These are phyloP conservation scores for Tragulus kanchil DNA, from an alignment of 2,113 vertebrate genomes.

Conservation along the genomic window DNA sequence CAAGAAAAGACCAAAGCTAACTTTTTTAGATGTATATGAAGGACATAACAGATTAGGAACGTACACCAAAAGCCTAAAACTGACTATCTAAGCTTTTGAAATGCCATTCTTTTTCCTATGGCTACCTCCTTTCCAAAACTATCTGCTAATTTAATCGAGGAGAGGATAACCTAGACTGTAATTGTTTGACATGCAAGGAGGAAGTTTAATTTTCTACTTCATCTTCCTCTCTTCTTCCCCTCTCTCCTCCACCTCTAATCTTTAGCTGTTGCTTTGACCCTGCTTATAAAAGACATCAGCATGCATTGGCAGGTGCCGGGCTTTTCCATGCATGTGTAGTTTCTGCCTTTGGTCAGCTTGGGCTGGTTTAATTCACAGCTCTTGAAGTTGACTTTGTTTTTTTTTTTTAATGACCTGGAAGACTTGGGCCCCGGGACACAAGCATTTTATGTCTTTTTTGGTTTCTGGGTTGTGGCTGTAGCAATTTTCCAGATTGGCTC, in stretches of 20 bases:
- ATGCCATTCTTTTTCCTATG: neutral
- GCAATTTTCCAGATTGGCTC: neutral
- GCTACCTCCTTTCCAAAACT: neutral
- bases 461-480: neutral
- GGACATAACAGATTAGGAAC: neutral
- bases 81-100: neutral
- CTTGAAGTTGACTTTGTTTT: neutral
- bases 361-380: neutral
- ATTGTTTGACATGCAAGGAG: neutral
- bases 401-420: neutral
- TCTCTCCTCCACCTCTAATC: fast-evolving
- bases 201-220: neutral
- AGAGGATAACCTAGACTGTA: neutral
- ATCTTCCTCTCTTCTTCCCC: neutral
- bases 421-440: neutral
- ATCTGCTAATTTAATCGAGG: neutral
- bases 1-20: neutral
- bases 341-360: neutral
- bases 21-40: neutral
- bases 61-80: neutral
- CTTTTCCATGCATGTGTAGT: neutral
- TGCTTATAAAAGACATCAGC: neutral
- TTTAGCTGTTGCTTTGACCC: neutral
- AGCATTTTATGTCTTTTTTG: neutral
- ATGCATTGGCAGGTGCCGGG: neutral